A percentile compares a stretch with the other conserved stretches of the same genome.
Conservation (phyloP, 1,140 invertebrate species). For the Brachionus koreanus region DNA sequence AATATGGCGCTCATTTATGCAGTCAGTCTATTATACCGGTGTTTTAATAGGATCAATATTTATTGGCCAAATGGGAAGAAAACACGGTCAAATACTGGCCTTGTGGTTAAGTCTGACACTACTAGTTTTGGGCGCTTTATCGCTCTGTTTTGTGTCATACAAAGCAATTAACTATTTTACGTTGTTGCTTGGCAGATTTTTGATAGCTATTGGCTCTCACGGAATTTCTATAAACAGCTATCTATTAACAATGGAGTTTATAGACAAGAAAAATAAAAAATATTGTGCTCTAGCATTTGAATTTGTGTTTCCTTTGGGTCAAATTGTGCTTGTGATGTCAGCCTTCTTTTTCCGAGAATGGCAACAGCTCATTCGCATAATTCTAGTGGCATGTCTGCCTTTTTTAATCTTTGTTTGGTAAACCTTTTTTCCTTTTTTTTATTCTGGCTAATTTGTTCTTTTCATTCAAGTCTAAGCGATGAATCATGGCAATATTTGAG, state of each 20-base stretch:
- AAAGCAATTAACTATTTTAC: not conserved
- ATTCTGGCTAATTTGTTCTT: not conserved
- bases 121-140: not conserved
- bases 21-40: conserved; percentile 5
- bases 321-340: not conserved
- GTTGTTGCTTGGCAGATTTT: not conserved
- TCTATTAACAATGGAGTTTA: conserved; percentile 20
- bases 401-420: conserved; percentile 33
- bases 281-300: conserved; percentile 16
- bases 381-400: not conserved
- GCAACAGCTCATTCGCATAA: not conserved
- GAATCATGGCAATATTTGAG: conserved; percentile 52
- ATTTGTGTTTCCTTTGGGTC: conserved; percentile 41
- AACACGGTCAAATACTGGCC: not conserved
- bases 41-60: conserved; percentile 22
- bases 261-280: not conserved
- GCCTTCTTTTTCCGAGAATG: conserved; percentile 37
- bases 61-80: not conserved
- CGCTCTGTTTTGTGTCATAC: not conserved
- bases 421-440: not conserved
- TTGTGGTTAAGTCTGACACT: not conserved
- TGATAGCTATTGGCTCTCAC: conserved; percentile 19
- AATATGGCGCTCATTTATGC: conserved; percentile 15
- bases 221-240: conserved; percentile 34
- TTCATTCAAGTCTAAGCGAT: conserved; percentile 46